These are phyloP conservation scores for Galendromus occidentalis DNA, from an alignment of 1,140 invertebrate genomes.

Conservation along the genomic window DNA sequence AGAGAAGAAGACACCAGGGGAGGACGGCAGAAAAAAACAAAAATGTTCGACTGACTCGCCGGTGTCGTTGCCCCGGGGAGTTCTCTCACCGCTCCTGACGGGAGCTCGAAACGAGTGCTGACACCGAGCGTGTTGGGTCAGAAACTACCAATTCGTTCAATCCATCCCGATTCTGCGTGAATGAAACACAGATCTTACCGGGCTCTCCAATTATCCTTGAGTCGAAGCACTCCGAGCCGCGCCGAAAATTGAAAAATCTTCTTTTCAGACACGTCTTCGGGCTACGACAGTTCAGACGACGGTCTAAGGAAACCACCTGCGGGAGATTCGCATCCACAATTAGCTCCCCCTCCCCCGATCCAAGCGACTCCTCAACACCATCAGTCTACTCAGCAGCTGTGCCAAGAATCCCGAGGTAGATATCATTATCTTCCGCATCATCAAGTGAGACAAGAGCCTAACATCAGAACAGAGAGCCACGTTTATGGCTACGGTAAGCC, in stretches of 20 bases:
- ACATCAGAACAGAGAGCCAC: no score
- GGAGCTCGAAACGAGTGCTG: neutral
- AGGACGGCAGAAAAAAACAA: neutral
- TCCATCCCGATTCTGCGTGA: no score
- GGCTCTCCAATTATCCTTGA: no score
- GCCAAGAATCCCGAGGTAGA: slow-evolving; percentile 10
- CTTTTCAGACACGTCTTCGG: neutral
- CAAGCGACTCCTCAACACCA: neutral
- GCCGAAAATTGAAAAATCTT: no score
- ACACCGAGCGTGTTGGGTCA: no score
- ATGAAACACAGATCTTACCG: no score
- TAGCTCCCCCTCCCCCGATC: neutral
- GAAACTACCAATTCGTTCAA: no score
- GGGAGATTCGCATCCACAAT: neutral
- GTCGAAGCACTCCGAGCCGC: no score
- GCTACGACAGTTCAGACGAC: slow-evolving; percentile 6
- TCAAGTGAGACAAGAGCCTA: neutral
- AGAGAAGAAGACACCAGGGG: no score
- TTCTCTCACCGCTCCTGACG: neutral
- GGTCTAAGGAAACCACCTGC: neutral
- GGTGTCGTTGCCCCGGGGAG: neutral
- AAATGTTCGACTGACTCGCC: neutral
- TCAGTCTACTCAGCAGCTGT: neutral
- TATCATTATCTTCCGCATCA: neutral
- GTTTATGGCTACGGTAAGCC: no score